Evolutionary conservation across 1,140 invertebrate genomes (phyloP).

Genomic region (Neocloeon triangulifer): DNA sequence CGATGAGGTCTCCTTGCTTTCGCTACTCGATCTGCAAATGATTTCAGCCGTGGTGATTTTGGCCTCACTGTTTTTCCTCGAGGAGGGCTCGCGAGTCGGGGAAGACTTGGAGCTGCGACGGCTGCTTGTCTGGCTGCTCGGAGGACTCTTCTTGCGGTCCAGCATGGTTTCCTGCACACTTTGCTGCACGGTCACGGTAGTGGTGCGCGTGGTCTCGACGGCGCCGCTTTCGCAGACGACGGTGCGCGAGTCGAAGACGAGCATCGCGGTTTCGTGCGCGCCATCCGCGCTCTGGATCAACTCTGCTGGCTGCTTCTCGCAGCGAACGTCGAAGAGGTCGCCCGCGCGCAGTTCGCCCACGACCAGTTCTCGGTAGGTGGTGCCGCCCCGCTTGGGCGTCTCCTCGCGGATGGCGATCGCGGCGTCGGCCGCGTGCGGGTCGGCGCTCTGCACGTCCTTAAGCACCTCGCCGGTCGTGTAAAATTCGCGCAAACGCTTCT

Average conservation of each 20-base stretch:
- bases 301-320: no score
- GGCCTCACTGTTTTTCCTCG: background rate
- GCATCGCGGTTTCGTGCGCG: background rate
- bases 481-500: constrained; percentile 45
- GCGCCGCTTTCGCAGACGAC: background rate
- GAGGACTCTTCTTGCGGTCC: no score
- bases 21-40: no score
- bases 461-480: constrained; percentile 30
- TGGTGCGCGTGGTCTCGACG: background rate
- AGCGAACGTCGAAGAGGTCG: no score
- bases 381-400: constrained; percentile 10
- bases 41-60: constrained; percentile 2
- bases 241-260: background rate
- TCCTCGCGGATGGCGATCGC: constrained; percentile 8
- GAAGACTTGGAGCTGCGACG: no score
- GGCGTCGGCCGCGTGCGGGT: background rate
- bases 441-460: constrained; percentile 11
- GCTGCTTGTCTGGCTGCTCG: no score
- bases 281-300: no score
- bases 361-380: no score
- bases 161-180: background rate
- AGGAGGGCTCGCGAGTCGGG: no score
- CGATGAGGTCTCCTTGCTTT: no score
- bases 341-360: no score
- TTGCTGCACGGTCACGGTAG: no score